A percentile compares a stretch with the other conserved stretches of the same genome.
Evolutionary conservation across 2,888 invertebrate genomes (phyloP).

Genomic region (Cosmia pyralina): DNA sequence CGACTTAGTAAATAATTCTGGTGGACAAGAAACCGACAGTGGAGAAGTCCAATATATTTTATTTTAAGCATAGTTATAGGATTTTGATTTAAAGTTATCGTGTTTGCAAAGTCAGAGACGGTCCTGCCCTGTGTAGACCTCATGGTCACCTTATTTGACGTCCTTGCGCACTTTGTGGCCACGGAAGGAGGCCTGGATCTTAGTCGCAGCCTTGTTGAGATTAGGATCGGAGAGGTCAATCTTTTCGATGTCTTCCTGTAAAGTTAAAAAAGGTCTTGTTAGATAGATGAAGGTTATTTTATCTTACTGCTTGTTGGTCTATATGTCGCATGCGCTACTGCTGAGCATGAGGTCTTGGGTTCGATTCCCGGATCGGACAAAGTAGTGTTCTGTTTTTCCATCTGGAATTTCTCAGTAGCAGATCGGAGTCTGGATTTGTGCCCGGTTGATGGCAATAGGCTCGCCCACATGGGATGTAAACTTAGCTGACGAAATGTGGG

Average conservation of each 20-base stretch:
- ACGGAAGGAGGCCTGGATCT: constrained; percentile 97
- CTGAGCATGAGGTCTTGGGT: too few relatives aligned
- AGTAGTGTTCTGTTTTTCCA: too few relatives aligned
- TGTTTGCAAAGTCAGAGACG: constrained; percentile 76
- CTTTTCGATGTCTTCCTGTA: constrained; percentile 94
- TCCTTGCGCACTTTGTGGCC: constrained; percentile 97
- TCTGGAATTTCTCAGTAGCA: too few relatives aligned
- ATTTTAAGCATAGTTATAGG: constrained; percentile 25
- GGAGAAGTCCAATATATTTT: constrained; percentile 43
- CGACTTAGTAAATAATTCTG: not conserved
- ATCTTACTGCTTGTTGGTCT: too few relatives aligned
- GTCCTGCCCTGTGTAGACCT: constrained; percentile 64
- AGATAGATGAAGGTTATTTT: not conserved
- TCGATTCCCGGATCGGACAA: too few relatives aligned
- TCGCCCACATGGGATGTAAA: too few relatives aligned
- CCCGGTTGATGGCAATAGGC: too few relatives aligned
- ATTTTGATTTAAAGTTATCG: constrained; percentile 20
- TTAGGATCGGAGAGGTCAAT: constrained; percentile 96
- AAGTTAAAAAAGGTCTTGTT: constrained; percentile 19
- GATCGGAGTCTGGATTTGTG: too few relatives aligned
- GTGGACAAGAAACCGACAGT: constrained; percentile 10
- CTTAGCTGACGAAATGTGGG: too few relatives aligned
- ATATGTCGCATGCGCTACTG: too few relatives aligned
- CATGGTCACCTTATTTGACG: constrained; percentile 82
- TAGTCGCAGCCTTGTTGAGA: constrained; percentile 96